Evolutionary conservation across 2,113 vertebrate species (phyloP).

Genomic region (Pelecanus crispus): DNA sequence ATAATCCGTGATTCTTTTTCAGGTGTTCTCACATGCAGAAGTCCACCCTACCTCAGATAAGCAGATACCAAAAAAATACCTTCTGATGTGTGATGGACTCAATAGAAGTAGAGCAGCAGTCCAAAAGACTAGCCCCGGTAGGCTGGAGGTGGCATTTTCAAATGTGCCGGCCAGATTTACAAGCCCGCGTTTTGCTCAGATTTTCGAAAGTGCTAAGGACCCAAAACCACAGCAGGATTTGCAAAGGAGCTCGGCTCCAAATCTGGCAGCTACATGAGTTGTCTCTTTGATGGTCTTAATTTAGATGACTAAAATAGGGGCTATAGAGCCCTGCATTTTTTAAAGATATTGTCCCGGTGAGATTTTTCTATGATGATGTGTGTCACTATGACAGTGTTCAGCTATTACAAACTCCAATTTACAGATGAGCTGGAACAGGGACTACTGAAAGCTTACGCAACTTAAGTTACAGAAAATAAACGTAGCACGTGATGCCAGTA

Average conservation of each 20-base stretch:
- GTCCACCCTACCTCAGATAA: background rate
- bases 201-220: background rate
- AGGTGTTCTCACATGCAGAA: background rate
- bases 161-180: background rate
- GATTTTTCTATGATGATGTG: background rate
- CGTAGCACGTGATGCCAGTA: background rate
- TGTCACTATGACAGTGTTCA: background rate
- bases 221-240: background rate
- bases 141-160: background rate
- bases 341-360: background rate
- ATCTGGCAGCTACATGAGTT: fast-evolving
- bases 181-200: background rate
- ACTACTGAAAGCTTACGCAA: background rate
- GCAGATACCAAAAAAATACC: background rate
- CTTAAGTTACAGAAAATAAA: background rate
- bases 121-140: background rate
- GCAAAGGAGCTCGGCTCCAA: background rate
- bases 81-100: background rate
- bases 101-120: background rate
- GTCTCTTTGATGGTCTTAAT: background rate
- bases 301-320: background rate
- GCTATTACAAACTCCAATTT: background rate
- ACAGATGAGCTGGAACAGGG: background rate
- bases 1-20: background rate
- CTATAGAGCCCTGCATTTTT: background rate